A percentile compares a stretch with the other conserved stretches of the same genome.
These are phyloP conservation scores for Drepana falcataria DNA, from an alignment of 2,888 invertebrate genomes.

Conservation along the genomic window DNA sequence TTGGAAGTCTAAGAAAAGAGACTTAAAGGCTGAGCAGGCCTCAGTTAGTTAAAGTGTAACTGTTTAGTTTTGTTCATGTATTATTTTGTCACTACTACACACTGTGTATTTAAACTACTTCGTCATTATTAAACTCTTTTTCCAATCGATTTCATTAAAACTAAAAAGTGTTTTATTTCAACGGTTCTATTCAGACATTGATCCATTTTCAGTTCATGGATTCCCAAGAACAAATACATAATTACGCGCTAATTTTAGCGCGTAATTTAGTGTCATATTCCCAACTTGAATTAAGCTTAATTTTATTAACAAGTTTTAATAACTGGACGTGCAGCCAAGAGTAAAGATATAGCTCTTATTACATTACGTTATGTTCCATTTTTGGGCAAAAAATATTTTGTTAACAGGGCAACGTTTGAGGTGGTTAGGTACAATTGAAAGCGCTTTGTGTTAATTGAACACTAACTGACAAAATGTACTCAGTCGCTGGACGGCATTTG, in stretches of 20 bases:
- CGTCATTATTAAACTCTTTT: too few species aligned
- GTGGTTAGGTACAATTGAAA: not conserved
- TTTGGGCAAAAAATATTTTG: not conserved
- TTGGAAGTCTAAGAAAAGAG: slow-evolving; percentile 49
- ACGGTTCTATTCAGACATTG: too few species aligned
- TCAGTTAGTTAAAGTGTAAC: too few species aligned
- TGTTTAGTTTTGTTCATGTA: too few species aligned
- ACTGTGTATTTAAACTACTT: too few species aligned
- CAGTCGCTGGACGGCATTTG: not conserved
- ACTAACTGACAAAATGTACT: not conserved
- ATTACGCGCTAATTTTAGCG: too few species aligned
- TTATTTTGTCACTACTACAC: too few species aligned
- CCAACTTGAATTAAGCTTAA: slow-evolving; percentile 6
- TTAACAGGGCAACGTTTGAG: not conserved
- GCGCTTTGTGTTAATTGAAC: not conserved
- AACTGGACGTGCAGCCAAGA: slow-evolving; percentile 1
- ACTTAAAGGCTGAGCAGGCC: slow-evolving; percentile 7
- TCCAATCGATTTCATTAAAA: too few species aligned
- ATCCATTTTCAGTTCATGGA: too few species aligned
- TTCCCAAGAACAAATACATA: too few species aligned
- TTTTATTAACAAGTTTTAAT: slow-evolving; percentile 17
- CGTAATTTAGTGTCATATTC: too few species aligned
- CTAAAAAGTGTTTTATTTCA: too few species aligned
- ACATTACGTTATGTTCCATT: not conserved
- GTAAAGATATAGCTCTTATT: not conserved